phyloP scores from a whole-genome alignment of 2,797 vertebrate species.

The Clarias platycephalus region DNA sequence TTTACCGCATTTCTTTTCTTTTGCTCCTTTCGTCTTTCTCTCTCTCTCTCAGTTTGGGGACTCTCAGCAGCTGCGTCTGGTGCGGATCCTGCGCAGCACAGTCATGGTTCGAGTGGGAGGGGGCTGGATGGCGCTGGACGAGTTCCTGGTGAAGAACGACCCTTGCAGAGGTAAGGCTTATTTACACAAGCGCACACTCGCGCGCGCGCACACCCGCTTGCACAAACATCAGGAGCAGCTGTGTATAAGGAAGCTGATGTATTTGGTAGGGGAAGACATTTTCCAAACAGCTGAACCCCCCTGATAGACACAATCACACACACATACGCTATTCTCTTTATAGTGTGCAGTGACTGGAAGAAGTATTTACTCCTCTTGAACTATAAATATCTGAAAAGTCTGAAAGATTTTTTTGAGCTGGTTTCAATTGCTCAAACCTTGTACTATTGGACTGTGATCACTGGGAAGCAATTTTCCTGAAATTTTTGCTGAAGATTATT shows the following conservation, averaged over 20 bases:
- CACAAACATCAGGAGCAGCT: conserved; percentile 23
- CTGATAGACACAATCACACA: neutral
- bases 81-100: conserved; percentile 94
- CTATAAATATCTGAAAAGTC: neutral
- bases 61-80: conserved; percentile 97
- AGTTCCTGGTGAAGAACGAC: conserved; percentile 97
- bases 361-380: neutral
- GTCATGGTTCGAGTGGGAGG: conserved; percentile 98
- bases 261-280: neutral
- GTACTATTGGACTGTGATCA: neutral
- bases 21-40: neutral
- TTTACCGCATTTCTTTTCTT: neutral
- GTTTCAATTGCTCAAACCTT: neutral
- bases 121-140: conserved; percentile 98
- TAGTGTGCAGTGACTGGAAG: neutral
- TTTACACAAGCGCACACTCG: neutral
- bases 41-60: conserved; percentile 85
- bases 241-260: conserved; percentile 20
- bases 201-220: conserved; percentile 5
- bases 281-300: neutral
- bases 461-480: neutral
- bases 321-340: neutral
- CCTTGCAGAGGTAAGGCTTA: conserved; percentile 91
- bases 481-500: neutral
- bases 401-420: neutral